A percentile compares a stretch with the other conserved stretches of the same genome.
These are phyloP conservation scores for Passer montanus DNA, from an alignment of 2,113 vertebrate genomes.

Conservation along the genomic window DNA sequence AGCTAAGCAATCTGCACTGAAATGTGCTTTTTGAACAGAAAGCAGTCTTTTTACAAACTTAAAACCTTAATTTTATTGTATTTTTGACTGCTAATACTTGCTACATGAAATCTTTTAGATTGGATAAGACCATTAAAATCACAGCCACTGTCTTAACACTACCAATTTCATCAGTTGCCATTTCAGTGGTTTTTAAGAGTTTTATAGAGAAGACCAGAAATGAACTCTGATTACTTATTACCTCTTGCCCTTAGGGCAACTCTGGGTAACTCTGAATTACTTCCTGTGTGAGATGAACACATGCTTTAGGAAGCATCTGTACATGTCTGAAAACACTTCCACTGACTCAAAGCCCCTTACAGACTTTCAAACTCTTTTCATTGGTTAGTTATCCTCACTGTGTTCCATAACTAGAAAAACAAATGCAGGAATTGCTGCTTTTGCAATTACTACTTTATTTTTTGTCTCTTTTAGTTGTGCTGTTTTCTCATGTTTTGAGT, in stretches of 20 bases:
- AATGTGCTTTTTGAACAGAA: not conserved
- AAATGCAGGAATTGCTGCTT: not conserved
- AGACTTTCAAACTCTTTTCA: not conserved
- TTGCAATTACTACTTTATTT: not conserved
- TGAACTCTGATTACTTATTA: not conserved
- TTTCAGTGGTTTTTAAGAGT: not conserved
- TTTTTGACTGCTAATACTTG: not conserved
- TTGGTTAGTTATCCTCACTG: fast-evolving
- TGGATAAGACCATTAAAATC: not conserved
- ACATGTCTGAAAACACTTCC: not conserved
- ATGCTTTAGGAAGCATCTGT: not conserved
- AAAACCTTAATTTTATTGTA: not conserved
- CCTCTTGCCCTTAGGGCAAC: too few relatives aligned
- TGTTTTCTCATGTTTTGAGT: not conserved
- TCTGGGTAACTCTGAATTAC: not conserved
- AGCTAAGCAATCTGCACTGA: not conserved
- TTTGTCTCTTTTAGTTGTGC: not conserved
- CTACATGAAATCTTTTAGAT: not conserved
- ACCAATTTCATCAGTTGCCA: not conserved
- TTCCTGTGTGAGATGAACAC: not conserved
- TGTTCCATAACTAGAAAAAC: not conserved
- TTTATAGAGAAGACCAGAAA: not conserved
- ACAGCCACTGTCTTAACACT: not conserved
- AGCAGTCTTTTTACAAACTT: not conserved
- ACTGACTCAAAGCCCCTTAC: not conserved